Evolutionary conservation across 2,888 invertebrate genomes (phyloP).

Genomic region (Pinctada fucata): DNA sequence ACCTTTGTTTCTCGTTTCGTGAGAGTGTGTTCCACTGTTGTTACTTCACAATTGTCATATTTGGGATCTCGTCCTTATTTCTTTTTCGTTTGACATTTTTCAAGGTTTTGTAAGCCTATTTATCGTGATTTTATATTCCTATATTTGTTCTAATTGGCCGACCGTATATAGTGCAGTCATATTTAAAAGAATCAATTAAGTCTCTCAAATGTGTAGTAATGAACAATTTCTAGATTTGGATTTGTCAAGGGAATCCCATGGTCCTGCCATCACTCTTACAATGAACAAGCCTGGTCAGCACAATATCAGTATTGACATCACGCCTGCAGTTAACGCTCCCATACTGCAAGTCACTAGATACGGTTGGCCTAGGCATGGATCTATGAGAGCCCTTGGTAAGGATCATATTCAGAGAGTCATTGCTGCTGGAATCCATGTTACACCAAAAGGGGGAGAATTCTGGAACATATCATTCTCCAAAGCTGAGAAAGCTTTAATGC

Average conservation of each 20-base stretch:
- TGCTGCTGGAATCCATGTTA: constrained; percentile 33
- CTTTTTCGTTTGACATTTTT: no score
- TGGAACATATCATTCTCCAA: constrained; percentile 36
- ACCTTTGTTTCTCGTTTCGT: no score
- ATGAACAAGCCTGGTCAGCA: not conserved
- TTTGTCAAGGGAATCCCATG: not conserved
- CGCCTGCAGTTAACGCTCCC: not conserved
- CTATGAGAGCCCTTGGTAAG: not conserved
- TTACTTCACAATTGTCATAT: no score
- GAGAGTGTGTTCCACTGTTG: no score
- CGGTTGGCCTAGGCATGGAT: not conserved
- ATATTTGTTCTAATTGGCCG: no score
- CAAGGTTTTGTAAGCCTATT: no score
- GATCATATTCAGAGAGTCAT: not conserved
- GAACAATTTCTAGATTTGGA: not conserved
- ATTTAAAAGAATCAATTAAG: no score
- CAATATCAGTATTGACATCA: not conserved
- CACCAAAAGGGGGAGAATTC: constrained; percentile 36
- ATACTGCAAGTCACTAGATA: not conserved
- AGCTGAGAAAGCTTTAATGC: constrained; percentile 31
- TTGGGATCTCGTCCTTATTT: no score
- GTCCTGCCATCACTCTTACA: not conserved
- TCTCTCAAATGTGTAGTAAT: no score
- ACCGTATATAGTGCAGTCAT: no score
- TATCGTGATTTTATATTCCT: no score